Evolutionary conservation across 2,113 vertebrate species (phyloP), one percentile per base, ranked within the genome.

Genomic region (Gadus chalcogrammus): DNA sequence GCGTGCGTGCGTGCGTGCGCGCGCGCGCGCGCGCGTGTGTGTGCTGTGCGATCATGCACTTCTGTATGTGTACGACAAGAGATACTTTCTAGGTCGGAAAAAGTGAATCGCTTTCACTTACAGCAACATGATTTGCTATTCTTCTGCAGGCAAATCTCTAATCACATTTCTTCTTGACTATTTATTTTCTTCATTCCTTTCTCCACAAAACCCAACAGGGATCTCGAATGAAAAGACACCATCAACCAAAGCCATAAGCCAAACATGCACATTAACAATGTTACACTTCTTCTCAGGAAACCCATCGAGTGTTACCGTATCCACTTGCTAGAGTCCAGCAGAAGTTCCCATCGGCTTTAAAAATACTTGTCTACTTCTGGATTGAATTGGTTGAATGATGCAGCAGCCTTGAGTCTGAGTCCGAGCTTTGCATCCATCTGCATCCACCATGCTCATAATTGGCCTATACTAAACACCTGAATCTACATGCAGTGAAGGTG

Each of bases 51-150:
- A 15, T 3, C 15, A 8, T 62, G 20, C 22, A 18, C 7, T 22
- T 62, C 9, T 73, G 70, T 73, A 64, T 64, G 75, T 68, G 71
- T 74, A 73, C 80, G 80, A 75, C 80, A 80, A 79, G 75, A 0
- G 38, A 79, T 67, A 82, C 72, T 87, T 88, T 89, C 81, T 86
- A 85, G 85, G 87, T 86, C 82, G 85, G 75, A 68, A 75, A 80
- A 82, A 87, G 79, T 76, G 83, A 85, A 85, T 84, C 79, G 79
- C 82, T 84, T 86, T 86, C 84, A 85, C 79, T 79, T 74, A 68
- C 64, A 85, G 83, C 71, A 77, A 86, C 79, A 76, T 60, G 62
- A 81, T 83, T 87, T 86, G 69, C 86, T 89, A 87, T 89, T 88
- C 87, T 84, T 65, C 65, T 78, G 78, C 79, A 74, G 74, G 84